A percentile compares a stretch with the other conserved stretches of the same genome.
phyloP scores from a whole-genome alignment of 2,113 vertebrate species.

The Picathartes gymnocephalus region DNA sequence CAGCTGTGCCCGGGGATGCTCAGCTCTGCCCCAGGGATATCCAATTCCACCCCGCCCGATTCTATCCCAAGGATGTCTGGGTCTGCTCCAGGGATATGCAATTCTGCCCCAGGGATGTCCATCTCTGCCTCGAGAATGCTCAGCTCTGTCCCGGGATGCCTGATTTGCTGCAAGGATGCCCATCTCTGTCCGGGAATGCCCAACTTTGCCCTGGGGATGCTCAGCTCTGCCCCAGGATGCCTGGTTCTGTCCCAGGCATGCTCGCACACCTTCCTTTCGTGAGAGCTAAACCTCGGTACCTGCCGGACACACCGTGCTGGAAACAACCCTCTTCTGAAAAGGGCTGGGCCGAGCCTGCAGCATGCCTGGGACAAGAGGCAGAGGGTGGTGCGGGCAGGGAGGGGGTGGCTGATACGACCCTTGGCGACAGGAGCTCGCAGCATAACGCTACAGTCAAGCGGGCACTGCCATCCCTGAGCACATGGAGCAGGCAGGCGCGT shows the following conservation, averaged over 20 bases:
- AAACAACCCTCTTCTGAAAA: not conserved
- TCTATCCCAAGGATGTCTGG: not conserved
- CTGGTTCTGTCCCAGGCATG: not conserved
- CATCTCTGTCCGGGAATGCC: not conserved
- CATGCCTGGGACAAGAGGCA: not conserved
- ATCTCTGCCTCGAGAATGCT: not conserved
- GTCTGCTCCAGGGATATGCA: not conserved
- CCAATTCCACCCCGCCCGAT: not conserved
- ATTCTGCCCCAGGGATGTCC: not conserved
- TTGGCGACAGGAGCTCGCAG: not conserved
- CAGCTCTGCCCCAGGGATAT: not conserved
- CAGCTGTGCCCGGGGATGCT: not conserved
- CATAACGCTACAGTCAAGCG: fast-evolving
- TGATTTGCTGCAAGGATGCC: not conserved
- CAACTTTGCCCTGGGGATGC: not conserved
- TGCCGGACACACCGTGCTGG: not conserved
- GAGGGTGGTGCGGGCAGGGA: not conserved
- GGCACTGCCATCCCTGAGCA: not conserved
- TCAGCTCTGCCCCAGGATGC: not conserved
- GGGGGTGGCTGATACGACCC: fast-evolving
- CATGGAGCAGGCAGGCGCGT: not conserved
- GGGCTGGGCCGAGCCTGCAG: not conserved
- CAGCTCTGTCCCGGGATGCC: not conserved
- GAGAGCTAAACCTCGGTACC: not conserved
- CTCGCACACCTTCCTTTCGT: not conserved